phyloP scores from a whole-genome alignment of 2,113 vertebrate species.

The Toxotes jaculatrix region DNA sequence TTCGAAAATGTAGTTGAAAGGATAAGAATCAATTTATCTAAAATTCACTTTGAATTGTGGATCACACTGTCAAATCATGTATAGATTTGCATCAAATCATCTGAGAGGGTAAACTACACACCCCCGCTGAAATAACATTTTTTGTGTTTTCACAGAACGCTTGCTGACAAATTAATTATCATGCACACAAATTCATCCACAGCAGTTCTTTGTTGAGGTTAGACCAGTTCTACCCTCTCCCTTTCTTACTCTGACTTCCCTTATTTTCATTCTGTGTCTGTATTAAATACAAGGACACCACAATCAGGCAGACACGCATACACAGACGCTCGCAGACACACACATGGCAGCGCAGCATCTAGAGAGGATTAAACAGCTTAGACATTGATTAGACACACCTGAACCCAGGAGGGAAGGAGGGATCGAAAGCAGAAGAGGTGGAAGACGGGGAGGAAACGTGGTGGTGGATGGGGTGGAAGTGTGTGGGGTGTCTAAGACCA shows the following conservation, averaged over 20 bases:
- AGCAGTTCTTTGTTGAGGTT: conserved; percentile 16
- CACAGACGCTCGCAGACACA: conserved; percentile 24
- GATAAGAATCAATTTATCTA: not conserved
- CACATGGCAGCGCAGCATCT: conserved; percentile 34
- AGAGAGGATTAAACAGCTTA: conserved; percentile 70
- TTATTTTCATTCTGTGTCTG: conserved; percentile 57
- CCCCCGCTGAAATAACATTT: not conserved
- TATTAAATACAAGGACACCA: conserved; percentile 54
- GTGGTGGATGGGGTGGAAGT: not conserved
- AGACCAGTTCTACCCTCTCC: conserved; percentile 7
- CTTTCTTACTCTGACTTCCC: conserved; percentile 43
- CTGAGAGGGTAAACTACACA: not conserved
- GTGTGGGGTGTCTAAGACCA: conserved; percentile 37
- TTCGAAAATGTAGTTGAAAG: not conserved
- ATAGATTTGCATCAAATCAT: not conserved
- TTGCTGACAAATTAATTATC: conserved; percentile 40
- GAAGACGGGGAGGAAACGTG: not conserved
- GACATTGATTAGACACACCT: conserved; percentile 76
- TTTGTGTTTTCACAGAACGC: conserved; percentile 23
- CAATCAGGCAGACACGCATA: conserved; percentile 45
- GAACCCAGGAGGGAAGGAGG: conserved; percentile 56
- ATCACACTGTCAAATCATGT: not conserved
- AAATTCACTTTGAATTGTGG: not conserved
- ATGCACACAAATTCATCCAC: conserved; percentile 31
- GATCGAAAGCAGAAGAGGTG: conserved; percentile 34